Evolutionary conservation across 2,888 invertebrate species (phyloP).

Genomic region (Lathronympha strigana): DNA sequence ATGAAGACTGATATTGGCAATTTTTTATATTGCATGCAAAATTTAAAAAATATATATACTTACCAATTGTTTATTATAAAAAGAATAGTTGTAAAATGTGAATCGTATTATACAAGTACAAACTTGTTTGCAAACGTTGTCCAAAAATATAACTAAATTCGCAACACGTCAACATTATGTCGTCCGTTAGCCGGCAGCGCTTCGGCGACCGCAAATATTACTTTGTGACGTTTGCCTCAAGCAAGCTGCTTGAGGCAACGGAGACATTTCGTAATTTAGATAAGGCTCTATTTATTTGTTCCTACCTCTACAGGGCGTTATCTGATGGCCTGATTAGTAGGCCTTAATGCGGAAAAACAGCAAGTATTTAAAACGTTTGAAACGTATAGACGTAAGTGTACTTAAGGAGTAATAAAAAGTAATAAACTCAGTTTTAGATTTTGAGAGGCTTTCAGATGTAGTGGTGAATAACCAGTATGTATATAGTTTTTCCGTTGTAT

Average conservation of each 20-base stretch:
- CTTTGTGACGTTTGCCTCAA: slow-evolving; percentile 42
- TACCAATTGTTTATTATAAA: background rate
- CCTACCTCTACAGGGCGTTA: slow-evolving; percentile 49
- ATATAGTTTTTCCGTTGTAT: no score
- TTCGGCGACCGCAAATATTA: slow-evolving; percentile 34
- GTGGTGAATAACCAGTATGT: no score
- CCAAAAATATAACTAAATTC: slow-evolving; percentile 11
- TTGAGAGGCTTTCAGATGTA: no score
- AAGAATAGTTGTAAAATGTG: background rate
- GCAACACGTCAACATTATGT: slow-evolving; percentile 41
- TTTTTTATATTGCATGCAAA: no score
- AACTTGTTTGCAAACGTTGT: slow-evolving; percentile 4
- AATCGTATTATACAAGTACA: slow-evolving; percentile 4
- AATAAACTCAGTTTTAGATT: no score
- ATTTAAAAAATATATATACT: no score
- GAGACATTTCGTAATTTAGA: slow-evolving; percentile 67
- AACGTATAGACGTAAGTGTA: background rate
- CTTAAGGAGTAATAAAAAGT: no score
- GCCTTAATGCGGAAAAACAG: slow-evolving; percentile 26
- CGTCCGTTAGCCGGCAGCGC: slow-evolving; percentile 48
- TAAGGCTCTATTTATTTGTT: slow-evolving; percentile 74
- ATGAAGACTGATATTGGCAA: no score
- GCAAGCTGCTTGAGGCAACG: no score
- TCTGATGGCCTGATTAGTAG: slow-evolving; percentile 35
- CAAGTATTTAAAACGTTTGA: slow-evolving; percentile 5